phyloP scores from a whole-genome alignment of 2,113 vertebrate genomes.

The Scomber colias region DNA sequence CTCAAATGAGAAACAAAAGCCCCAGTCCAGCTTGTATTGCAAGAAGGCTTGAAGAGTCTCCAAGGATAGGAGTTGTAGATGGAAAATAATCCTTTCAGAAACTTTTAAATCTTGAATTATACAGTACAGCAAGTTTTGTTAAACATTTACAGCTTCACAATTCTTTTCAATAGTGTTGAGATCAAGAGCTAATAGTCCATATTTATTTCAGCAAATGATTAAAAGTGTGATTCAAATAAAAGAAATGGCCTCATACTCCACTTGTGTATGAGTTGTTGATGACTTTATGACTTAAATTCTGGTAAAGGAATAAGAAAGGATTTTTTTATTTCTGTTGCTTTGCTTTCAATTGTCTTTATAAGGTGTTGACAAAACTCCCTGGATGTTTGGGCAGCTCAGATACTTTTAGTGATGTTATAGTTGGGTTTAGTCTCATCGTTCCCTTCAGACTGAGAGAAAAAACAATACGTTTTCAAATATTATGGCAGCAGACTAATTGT shows the following conservation, averaged over 20 bases:
- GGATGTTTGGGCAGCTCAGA: too few relatives aligned
- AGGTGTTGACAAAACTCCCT: too few relatives aligned
- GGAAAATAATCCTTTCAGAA: neutral
- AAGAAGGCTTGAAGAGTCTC: neutral
- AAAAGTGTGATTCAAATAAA: neutral
- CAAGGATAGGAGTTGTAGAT: neutral
- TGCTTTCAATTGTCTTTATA: too few relatives aligned
- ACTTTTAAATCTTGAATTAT: constrained; percentile 9
- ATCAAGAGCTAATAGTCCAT: neutral
- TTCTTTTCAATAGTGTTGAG: neutral
- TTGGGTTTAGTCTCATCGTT: too few relatives aligned
- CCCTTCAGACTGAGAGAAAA: neutral
- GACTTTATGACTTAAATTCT: too few relatives aligned
- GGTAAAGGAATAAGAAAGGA: too few relatives aligned
- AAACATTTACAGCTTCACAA: neutral
- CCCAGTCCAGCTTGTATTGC: neutral
- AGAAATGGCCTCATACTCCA: too few relatives aligned
- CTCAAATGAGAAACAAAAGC: constrained; percentile 5
- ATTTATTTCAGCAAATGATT: neutral
- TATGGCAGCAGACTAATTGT: constrained; percentile 52
- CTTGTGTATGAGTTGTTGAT: too few relatives aligned
- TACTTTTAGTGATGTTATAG: too few relatives aligned
- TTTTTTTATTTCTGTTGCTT: too few relatives aligned
- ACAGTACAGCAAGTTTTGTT: neutral
- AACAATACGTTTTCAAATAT: constrained; percentile 31